Evolutionary conservation across 2,888 invertebrate genomes (phyloP), one percentile per base, ranked within the genome.

Genomic region (Colletes collaris): DNA sequence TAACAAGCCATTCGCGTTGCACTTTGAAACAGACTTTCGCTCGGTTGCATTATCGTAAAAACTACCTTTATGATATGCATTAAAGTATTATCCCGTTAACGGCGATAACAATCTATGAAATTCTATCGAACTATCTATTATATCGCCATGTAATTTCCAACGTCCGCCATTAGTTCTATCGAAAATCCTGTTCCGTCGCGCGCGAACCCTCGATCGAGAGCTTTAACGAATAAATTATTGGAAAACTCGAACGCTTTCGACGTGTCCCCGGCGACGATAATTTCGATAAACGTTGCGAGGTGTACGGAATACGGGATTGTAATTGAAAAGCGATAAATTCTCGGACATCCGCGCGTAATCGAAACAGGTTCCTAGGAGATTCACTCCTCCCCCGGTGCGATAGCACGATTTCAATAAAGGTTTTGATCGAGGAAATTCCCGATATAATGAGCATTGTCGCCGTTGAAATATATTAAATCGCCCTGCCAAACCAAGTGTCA

Each of bases 261-360:
- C n/a, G 27, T 49, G 46, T 16, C 1, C 13, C 40, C 13, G 40
- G 40, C 40, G 53, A 65, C 13, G 53, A 19, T 53, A 16, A 13
- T 58, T 58, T 37, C 58, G 27, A 37, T 13, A 40, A 37, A 40
- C 13, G 58, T 35, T 35, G 7, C 58, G 6, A 4, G 2, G 58
- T 37, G 40, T 58, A 40, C 7, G n/a, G 2, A 6, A n/a, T 11
- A 8, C 13, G n/a, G 7, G 44, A 46, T 46, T 8, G 37, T 35
- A 58, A 58, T 37, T 53, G 65, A 55, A 65, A 65, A 40, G 53
- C 13, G 65, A 65, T 37, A 37, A 4, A 52, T 16, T 37, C n/a
- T 0, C 10, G 35, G 4, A 37, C 50, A 27, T 37, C 40, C 16
- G 37, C 19, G 6, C 37, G 60, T 13, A 19, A 19, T 68, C 40